These are phyloP conservation scores for Microctenopoma steveboyesi DNA, from an alignment of 2,797 vertebrate species.

Conservation along the genomic window DNA sequence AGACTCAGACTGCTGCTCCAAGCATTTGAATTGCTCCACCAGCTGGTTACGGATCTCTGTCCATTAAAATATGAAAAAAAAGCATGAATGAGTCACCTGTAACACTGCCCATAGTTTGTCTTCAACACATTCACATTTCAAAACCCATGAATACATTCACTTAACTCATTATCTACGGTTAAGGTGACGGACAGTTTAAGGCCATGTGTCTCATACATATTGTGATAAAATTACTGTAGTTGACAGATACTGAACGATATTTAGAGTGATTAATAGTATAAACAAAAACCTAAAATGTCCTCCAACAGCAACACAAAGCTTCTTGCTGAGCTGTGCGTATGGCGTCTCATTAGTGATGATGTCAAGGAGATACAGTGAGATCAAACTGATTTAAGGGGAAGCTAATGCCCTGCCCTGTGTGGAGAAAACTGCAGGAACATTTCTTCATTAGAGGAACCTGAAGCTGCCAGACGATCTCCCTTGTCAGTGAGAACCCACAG, in stretches of 20 bases:
- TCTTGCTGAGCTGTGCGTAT: conserved; percentile 7
- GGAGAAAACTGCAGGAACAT: conserved; percentile 31
- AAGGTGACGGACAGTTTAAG: neutral
- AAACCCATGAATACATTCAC: neutral
- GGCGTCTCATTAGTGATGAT: conserved; percentile 27
- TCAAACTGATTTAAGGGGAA: conserved; percentile 49
- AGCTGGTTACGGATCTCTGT: conserved; percentile 97
- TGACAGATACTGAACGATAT: neutral
- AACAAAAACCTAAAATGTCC: neutral
- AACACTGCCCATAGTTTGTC: neutral
- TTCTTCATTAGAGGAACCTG: conserved; percentile 58
- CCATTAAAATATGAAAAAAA: conserved; percentile 40
- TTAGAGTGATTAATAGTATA: neutral
- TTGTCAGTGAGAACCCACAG: conserved; percentile 46
- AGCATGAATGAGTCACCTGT: conserved; percentile 13
- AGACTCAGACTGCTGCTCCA: conserved; percentile 98
- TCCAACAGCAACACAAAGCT: neutral
- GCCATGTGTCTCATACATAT: neutral
- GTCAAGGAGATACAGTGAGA: conserved; percentile 13
- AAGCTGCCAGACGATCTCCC: conserved; percentile 46
- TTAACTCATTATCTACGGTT: neutral
- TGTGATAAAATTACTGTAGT: neutral
- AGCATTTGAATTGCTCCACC: conserved; percentile 98
- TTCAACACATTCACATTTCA: neutral
- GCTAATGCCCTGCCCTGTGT: conserved; percentile 28